Evolutionary conservation across 2,797 vertebrate genomes (phyloP), one percentile per base, ranked within the genome.

Genomic region (Malacoraja senta): DNA sequence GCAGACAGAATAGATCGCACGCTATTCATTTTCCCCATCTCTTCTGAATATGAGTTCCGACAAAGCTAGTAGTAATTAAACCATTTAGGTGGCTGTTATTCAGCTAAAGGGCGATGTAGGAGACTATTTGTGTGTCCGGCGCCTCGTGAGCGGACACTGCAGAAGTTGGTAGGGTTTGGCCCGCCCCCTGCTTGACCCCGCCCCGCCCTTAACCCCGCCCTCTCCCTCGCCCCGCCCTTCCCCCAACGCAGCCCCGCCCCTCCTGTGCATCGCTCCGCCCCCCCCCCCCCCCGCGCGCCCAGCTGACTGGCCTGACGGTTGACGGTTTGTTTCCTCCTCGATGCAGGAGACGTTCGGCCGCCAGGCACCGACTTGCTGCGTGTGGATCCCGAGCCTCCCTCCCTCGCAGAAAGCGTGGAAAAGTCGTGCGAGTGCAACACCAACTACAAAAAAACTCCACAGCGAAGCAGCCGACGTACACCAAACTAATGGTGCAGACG

Each of bases 251-350:
- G 9, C 76, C 29, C n/a, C 76, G 29, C n/a, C 76, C 76, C 26
- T 12, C 76, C 9, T 3, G 6, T 9, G n/a, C 9, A 24, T 9
- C 7, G 10, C 0, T 3, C n/a, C 32, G 26, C 32, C n/a, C 32
- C 78, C 13, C 44, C 26, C 26, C 44, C 44, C 53, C 10, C 15
- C 24, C 12, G 0, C 81, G 44, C 4, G 8, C 26, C 6, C 84
- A 65, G 93, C 94, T 94, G 93, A 93, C 94, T 96, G 96, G 95
- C 96, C 96, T 93, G 93, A 95, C 94, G 95, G 94, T 71, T 93
- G 94, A 93, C n/a, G 90, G 81, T 83, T 53, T 84, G 80, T 91
- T 86, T 24, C 93, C 94, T 63, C 65, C 93, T 93, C 72, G 86
- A 93, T 29, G 93, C 86, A 93, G 93, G 35, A 53, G 74, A 53